A percentile compares a stretch with the other conserved stretches of the same genome.
Conservation (phyloP, 2,113 vertebrate species). For the Smithornis capensis region DNA sequence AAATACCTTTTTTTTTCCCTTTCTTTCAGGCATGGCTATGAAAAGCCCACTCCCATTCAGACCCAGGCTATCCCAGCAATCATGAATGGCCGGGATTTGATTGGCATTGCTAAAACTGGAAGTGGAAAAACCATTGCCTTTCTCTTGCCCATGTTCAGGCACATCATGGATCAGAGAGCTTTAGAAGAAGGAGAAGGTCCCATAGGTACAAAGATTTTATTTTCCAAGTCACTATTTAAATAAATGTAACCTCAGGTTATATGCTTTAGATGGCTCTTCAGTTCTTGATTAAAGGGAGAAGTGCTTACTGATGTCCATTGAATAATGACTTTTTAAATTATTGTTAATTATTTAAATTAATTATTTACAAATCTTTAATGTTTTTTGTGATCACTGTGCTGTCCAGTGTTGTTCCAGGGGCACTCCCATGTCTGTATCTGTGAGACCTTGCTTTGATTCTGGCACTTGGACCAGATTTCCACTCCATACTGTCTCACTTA, state of each 20-base stretch:
- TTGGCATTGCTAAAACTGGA: constrained; percentile 97
- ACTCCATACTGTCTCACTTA: background rate
- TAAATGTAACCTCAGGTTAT: background rate
- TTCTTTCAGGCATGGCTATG: constrained; percentile 86
- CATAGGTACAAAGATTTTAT: constrained; percentile 76
- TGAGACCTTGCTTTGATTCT: background rate
- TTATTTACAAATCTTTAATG: too few species aligned
- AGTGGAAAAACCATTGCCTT: constrained; percentile 98
- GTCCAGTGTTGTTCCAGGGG: background rate
- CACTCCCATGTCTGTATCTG: background rate
- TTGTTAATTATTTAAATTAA: too few species aligned
- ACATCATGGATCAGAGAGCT: constrained; percentile 96
- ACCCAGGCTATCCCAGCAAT: constrained; percentile 95
- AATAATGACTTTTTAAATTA: background rate
- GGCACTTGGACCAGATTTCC: background rate
- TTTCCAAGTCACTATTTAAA: background rate
- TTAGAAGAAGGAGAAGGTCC: constrained; percentile 95
- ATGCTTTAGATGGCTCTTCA: background rate
- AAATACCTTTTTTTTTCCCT: background rate
- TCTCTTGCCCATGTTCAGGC: constrained; percentile 96
- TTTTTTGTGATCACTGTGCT: background rate
- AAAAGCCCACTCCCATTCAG: constrained; percentile 97
- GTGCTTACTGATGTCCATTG: background rate
- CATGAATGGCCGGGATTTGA: constrained; percentile 95
- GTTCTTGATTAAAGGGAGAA: background rate